A percentile compares a stretch with the other conserved stretches of the same genome.
These are phyloP conservation scores for Dryomyza anilis DNA, from an alignment of 2,888 invertebrate species.

Conservation along the genomic window DNA sequence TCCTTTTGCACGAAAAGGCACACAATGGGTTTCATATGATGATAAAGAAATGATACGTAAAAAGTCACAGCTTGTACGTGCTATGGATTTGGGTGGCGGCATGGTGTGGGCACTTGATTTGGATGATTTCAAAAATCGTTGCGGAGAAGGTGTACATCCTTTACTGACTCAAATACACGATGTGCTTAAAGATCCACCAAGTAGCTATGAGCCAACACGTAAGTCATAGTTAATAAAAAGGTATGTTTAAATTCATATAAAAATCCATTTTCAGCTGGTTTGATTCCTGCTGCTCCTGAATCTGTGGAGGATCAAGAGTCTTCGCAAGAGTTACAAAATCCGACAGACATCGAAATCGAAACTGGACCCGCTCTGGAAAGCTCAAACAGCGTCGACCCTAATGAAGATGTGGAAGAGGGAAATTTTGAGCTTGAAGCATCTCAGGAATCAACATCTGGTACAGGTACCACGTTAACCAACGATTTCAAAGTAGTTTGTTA, in stretches of 20 bases:
- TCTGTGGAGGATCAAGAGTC: conserved; percentile 43
- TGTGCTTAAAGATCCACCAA: conserved; percentile 66
- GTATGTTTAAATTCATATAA: too few species aligned
- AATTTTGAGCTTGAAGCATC: conserved; percentile 37
- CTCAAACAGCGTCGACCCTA: conserved; percentile 45
- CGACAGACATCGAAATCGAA: conserved; percentile 45
- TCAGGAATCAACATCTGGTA: neutral
- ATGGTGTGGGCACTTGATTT: conserved; percentile 92
- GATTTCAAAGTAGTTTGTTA: conserved; percentile 85
- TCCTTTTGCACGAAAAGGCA: conserved; percentile 84
- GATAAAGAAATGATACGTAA: conserved; percentile 78
- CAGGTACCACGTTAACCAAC: conserved; percentile 30
- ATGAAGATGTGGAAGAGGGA: conserved; percentile 47
- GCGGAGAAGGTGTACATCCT: conserved; percentile 81
- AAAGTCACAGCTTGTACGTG: conserved; percentile 80
- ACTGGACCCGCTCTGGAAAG: conserved; percentile 8
- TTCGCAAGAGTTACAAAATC: conserved; percentile 41
- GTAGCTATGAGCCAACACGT: conserved; percentile 48
- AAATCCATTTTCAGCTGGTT: conserved; percentile 44
- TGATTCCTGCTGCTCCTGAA: conserved; percentile 36
- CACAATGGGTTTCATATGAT: conserved; percentile 92
- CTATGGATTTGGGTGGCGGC: conserved; percentile 80
- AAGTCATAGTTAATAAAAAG: conserved; percentile 36
- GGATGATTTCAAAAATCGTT: conserved; percentile 82
- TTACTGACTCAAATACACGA: conserved; percentile 77